Evolutionary conservation across 92 coral and sea anemone species (phyloP), one percentile per base, ranked within the genome.

Genomic region (Actinernus sp.): DNA sequence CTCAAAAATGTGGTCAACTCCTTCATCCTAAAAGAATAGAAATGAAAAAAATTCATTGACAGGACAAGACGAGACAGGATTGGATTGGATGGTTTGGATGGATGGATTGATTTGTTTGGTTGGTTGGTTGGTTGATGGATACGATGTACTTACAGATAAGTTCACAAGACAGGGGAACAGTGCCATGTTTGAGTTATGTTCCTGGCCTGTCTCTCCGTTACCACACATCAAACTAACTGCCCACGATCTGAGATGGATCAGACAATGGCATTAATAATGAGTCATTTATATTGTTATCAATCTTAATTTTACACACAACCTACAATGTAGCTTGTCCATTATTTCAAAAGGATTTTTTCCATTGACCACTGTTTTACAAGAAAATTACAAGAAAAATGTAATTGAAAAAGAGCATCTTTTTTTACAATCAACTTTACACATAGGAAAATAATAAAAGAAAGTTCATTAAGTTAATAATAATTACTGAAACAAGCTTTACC

Each of bases 121-220:
- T 6, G 8, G 14, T 6, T 34, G 41, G 41, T 6, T 34, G 41
- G 8, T 45, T 7, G 8, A 23, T 8, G 52, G 17, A 23, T 4
- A 4, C 14, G 41, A 7, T 36, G 41, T 36, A 36, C 41, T 36
- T 36, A 36, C 41, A 36, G 41, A 7, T 14, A 36, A 36, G 14
- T 36, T 36, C 8, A 92, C 87, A 12, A 84, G 66, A 44, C 91
- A 89, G 11, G 97, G 89, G 64, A 92, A 92, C 47, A 88, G 51
- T 23, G 97, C 90, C 78, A 66, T 83, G 49, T 88, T 78, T 0
- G 88, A 68, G 76, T 85, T 83, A 45, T 74, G 75, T 63, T 92
- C 97, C 53, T 84, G 83, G 14, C 96, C 96, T 22, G 77, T 76
- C 56, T 89, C 97, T 8, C 95, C 89, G 64, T 92, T 92, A 10